Percentiles rank a stretch among this genome's conserved stretches.
phyloP scores from a whole-genome alignment of 1,140 invertebrate genomes.

The Globodera ellingtonae region DNA sequence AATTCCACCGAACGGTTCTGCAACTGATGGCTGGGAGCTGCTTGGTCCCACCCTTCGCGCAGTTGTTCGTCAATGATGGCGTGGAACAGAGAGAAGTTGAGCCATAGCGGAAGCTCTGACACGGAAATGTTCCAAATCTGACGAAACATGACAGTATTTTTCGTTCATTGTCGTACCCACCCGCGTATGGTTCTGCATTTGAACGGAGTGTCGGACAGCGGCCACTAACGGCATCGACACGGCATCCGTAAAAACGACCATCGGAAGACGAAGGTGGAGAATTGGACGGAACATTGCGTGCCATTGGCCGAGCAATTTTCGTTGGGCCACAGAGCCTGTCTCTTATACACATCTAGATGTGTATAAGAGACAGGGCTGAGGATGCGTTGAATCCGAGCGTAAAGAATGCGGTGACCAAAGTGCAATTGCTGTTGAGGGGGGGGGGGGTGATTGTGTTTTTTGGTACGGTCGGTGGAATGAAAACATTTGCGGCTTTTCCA shows the following conservation, averaged over 20 bases:
- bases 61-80: conserved; percentile 49
- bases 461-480: no score
- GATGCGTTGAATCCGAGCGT: conserved; percentile 5
- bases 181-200: conserved; percentile 47
- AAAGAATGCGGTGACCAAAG: conserved; percentile 28
- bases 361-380: no score
- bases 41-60: background rate
- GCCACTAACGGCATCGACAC: conserved; percentile 51
- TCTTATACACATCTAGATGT: no score
- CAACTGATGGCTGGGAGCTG: conserved; percentile 45
- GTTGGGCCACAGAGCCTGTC: background rate
- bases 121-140: conserved; percentile 48
- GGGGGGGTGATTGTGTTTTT: background rate
- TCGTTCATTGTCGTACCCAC: conserved; percentile 19
- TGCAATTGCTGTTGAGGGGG: conserved; percentile 16
- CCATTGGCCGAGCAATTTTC: conserved; percentile 40
- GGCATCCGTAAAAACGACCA: conserved; percentile 58
- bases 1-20: conserved; percentile 58
- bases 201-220: conserved; percentile 42
- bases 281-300: conserved; percentile 50
- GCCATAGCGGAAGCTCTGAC: conserved; percentile 48
- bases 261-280: conserved; percentile 49
- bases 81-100: conserved; percentile 45
- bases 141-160: background rate
- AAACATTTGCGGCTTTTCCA: no score